Conservation (phyloP, 2,888 invertebrate species). For the Tanytarsus gracilentus region DNA sequence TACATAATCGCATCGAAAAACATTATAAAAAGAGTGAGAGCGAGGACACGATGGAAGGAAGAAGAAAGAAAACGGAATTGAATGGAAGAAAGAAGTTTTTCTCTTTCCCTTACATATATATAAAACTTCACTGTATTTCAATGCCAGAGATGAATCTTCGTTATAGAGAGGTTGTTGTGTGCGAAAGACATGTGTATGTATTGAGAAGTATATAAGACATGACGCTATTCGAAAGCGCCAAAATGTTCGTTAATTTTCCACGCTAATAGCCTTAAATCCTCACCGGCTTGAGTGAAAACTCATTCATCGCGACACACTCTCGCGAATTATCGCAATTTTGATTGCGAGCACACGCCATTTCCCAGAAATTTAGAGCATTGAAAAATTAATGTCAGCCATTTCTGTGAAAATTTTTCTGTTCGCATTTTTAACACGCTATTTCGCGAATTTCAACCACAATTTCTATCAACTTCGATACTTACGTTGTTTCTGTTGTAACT, state of each 20-base stretch:
- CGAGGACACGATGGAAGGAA: background rate
- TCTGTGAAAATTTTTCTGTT: slow-evolving; percentile 10
- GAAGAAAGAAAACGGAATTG: background rate
- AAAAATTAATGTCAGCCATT: slow-evolving; percentile 21
- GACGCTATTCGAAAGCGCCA: slow-evolving; percentile 26
- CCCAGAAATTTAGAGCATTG: background rate
- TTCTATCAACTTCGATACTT: background rate
- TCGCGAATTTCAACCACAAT: background rate
- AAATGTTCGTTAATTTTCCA: slow-evolving; percentile 2
- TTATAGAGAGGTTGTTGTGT: background rate
- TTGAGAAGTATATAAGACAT: background rate
- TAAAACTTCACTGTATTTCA: too few species aligned
- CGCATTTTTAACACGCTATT: background rate
- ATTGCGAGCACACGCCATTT: background rate
- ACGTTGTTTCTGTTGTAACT: slow-evolving; percentile 10
- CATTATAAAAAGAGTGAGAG: background rate
- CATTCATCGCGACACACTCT: background rate
- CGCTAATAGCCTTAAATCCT: background rate
- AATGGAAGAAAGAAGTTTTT: too few species aligned
- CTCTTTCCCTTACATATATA: too few species aligned
- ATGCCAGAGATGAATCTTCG: too few species aligned
- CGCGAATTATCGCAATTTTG: background rate
- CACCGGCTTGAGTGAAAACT: background rate
- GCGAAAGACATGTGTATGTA: slow-evolving; percentile 15
- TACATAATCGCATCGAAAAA: background rate